Conservation (phyloP, 2,113 vertebrate genomes). For the Himantopus leucocephalus region DNA sequence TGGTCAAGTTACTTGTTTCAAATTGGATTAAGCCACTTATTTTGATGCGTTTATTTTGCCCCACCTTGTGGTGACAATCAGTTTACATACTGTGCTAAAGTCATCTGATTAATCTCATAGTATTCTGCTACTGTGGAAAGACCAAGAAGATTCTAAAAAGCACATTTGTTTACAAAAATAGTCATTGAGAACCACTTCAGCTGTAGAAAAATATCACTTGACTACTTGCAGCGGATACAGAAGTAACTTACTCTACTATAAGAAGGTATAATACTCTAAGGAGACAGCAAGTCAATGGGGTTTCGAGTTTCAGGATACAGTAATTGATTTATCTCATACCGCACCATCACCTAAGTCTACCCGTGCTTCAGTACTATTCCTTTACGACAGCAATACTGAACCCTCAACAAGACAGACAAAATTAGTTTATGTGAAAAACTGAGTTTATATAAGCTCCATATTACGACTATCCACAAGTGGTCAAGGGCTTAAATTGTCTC, state of each 20-base stretch:
- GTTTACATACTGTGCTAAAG: not conserved
- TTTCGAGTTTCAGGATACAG: not conserved
- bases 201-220: not conserved
- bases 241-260: not conserved
- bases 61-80: slow-evolving; percentile 39
- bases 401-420: not conserved
- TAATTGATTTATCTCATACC: not conserved
- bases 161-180: not conserved
- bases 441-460: not conserved
- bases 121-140: not conserved
- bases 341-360: not conserved
- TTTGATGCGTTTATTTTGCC: slow-evolving; percentile 4
- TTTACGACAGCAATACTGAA: not conserved
- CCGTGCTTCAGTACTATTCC: not conserved
- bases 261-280: not conserved
- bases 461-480: not conserved
- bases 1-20: not conserved
- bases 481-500: not conserved
- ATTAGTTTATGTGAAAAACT: not conserved
- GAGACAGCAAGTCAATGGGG: not conserved
- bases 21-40: not conserved
- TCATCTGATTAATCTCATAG: not conserved
- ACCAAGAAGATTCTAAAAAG: not conserved
- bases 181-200: not conserved
- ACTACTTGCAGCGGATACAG: not conserved